phyloP scores from a whole-genome alignment of 2,888 invertebrate genomes.

The Acleris laterana region DNA sequence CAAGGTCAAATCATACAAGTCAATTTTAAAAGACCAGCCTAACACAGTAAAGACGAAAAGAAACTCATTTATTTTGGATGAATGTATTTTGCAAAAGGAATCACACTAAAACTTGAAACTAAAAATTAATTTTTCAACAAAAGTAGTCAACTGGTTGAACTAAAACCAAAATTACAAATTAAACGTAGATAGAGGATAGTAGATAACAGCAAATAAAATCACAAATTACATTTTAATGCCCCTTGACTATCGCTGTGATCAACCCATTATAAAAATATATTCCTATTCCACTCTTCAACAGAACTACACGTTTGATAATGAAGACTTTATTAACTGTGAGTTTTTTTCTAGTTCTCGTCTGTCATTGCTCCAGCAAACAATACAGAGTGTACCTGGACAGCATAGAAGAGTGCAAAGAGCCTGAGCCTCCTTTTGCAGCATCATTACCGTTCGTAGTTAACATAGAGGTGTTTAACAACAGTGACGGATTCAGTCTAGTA shows the following conservation, averaged over 20 bases:
- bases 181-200: not conserved
- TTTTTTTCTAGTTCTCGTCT: not conserved
- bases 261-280: too few species aligned
- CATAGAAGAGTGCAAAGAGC: slow-evolving; percentile 3
- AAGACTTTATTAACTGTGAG: not conserved
- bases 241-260: too few species aligned
- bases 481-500: not conserved
- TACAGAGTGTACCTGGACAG: not conserved
- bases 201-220: not conserved
- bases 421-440: slow-evolving; percentile 1
- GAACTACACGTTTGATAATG: not conserved
- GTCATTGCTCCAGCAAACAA: not conserved
- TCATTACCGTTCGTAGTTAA: slow-evolving; percentile 1
- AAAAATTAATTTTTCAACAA: too few species aligned
- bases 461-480: not conserved
- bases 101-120: too few species aligned
- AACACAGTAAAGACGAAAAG: too few species aligned
- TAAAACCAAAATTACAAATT: not conserved
- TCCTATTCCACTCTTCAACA: not conserved
- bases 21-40: too few species aligned
- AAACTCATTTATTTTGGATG: too few species aligned
- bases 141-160: not conserved
- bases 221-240: slow-evolving; percentile 2
- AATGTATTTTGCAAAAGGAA: too few species aligned
- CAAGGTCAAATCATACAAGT: too few species aligned